Percentiles rank a stretch among this genome's conserved stretches.
Conservation (phyloP, 2,113 vertebrate species). For the Pogona vitticeps region DNA sequence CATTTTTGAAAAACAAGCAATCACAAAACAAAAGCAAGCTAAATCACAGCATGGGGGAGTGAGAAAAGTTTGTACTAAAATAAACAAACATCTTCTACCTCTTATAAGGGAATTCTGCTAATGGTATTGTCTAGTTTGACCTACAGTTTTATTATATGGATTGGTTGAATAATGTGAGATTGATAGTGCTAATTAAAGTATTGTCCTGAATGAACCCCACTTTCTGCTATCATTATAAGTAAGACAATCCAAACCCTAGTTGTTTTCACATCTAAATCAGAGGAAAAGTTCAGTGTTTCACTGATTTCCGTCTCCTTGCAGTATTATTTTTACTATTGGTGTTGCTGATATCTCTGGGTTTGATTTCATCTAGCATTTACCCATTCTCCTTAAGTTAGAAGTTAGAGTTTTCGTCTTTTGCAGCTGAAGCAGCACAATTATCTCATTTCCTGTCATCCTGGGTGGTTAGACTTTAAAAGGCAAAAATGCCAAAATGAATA, state of each 20-base stretch:
- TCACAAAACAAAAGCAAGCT: no score
- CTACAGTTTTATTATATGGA: no score
- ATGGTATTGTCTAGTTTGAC: no score
- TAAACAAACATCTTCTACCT: no score
- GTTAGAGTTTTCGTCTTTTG: slow-evolving; percentile 9
- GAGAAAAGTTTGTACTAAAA: no score
- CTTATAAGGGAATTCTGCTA: no score
- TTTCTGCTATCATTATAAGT: neutral
- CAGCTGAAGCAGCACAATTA: neutral
- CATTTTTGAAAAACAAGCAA: no score
- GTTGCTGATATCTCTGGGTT: neutral
- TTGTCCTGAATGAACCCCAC: neutral
- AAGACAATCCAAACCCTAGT: slow-evolving; percentile 5
- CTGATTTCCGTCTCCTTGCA: neutral
- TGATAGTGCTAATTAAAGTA: neutral
- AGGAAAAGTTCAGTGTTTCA: slow-evolving; percentile 3
- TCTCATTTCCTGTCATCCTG: slow-evolving; percentile 31
- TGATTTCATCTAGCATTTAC: neutral
- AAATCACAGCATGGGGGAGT: no score
- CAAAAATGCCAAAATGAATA: slow-evolving; percentile 35
- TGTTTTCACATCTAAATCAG: fast-evolving
- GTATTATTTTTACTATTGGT: neutral
- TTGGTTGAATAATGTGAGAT: no score
- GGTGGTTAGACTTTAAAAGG: neutral
- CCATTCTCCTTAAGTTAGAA: fast-evolving